Evolutionary conservation across 2,797 vertebrate genomes (phyloP), one percentile per base, ranked within the genome.

Genomic region (Pogoniulus pusillus): DNA sequence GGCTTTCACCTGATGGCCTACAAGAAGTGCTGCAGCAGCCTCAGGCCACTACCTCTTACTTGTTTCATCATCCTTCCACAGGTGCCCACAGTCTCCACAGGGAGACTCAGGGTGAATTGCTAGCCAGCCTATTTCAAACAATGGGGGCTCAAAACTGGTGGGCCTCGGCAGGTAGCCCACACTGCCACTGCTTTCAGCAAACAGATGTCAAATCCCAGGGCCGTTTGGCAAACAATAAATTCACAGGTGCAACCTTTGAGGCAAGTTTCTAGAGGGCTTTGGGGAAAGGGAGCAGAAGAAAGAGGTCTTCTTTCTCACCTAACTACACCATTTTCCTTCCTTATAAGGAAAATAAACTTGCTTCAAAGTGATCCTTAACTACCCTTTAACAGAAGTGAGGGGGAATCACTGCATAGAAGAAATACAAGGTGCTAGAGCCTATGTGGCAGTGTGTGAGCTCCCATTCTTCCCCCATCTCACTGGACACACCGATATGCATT

Each of bases 401-500:
- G 12, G 37, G 29, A 66, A 82, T 30, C 73, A 15, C n/a, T 0
- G 1, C 27, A 7, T 0, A 7, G 64, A 82, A 88, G 62, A 71
- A 91, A 57, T 2, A 4, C 5, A 3, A 65, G 63, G 53, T 41
- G 65, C 43, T 27, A 30, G 51, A 83, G 58, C 43, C 47, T 63
- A 16, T 14, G 1, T 4, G 19, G 65, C 30, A 91, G 34, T 7
- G 8, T 0, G 1, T 8, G 41, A 82, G 65, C 53, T 41, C 70
- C 12, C 32, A 23, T 29, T 30, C 54, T n/a, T 5, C 7, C 18
- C 39, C 57, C 30, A 4, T 3, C 20, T 5, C 7, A 1, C 54
- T 79, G 82, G 77, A 92, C 87, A 43, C 96, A 99, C 98, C 98
- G 98, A 95, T 98, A 99, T 1, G 98, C 98, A 66, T 99, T 99